phyloP scores from a whole-genome alignment of 1,140 invertebrate species.

The Ridgeia piscesae region DNA sequence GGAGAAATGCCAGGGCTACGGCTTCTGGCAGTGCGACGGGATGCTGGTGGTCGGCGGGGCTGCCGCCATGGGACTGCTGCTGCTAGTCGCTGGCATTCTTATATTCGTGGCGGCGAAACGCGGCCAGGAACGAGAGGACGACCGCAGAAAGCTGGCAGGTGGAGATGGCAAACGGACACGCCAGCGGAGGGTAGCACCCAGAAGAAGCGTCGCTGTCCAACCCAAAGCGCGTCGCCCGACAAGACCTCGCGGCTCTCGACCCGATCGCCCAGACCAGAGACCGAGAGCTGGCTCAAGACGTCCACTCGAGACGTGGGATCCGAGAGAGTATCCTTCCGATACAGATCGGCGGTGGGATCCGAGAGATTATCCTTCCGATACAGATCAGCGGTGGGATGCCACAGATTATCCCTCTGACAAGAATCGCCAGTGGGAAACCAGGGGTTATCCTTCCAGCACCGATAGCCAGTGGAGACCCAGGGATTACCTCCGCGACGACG shows the following conservation, averaged over 20 bases:
- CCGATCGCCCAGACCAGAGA: neutral
- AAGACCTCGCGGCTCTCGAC: neutral
- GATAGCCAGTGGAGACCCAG: neutral
- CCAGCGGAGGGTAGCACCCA: neutral
- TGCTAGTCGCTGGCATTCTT: neutral
- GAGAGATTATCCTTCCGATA: neutral
- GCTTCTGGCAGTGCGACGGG: neutral
- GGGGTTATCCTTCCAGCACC: no score
- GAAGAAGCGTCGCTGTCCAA: neutral
- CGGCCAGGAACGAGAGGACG: neutral
- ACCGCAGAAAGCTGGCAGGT: neutral
- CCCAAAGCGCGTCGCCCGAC: neutral
- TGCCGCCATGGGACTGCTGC: neutral
- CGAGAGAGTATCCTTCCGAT: neutral
- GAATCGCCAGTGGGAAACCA: neutral
- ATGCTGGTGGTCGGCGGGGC: neutral
- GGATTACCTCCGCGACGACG: neutral
- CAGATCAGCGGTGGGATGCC: no score
- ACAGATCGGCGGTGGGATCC: neutral
- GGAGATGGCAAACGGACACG: neutral
- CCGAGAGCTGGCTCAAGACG: neutral
- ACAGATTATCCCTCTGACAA: neutral
- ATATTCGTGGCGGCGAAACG: neutral
- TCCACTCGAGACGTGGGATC: neutral
- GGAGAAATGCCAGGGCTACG: neutral